Conservation (phyloP, 2,113 vertebrate species). For the Chascanopsetta lugubris region DNA sequence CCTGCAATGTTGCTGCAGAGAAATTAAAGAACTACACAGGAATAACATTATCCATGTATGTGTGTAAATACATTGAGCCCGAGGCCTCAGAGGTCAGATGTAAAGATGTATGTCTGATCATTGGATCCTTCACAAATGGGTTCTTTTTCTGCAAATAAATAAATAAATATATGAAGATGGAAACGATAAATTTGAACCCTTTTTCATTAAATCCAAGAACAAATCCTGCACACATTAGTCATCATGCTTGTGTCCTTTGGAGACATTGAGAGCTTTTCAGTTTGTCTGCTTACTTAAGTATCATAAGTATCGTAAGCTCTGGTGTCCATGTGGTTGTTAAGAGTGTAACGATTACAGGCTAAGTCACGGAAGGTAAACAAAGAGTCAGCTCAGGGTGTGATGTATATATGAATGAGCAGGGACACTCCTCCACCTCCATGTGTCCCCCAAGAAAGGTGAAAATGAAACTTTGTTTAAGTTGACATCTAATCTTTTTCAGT, state of each 20-base stretch:
- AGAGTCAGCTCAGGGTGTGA: slow-evolving; percentile 43
- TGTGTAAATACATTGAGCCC: no score
- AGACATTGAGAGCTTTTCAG: neutral
- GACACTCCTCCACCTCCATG: slow-evolving; percentile 21
- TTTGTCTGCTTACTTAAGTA: slow-evolving; percentile 7
- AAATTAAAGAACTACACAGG: no score
- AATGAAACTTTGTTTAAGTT: slow-evolving; percentile 71
- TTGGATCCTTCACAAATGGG: neutral
- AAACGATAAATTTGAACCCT: no score
- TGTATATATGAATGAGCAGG: slow-evolving; percentile 28
- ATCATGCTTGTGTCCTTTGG: neutral
- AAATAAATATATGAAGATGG: no score
- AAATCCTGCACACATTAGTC: neutral
- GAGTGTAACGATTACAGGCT: slow-evolving; percentile 16
- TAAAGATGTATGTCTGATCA: no score
- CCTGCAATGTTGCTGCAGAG: no score
- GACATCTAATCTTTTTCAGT: slow-evolving; percentile 71
- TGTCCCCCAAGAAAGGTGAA: slow-evolving; percentile 53
- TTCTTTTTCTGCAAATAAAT: no score
- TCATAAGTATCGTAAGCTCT: neutral
- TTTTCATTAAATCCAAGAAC: no score
- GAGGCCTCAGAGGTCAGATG: no score
- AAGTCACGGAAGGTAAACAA: slow-evolving; percentile 43
- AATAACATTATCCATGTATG: no score
- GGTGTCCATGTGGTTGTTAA: slow-evolving; percentile 20